Base-by-base conservation (phyloP, 92 coral and sea anemone species). In the Hydrozoanthus gracilis region DNA sequence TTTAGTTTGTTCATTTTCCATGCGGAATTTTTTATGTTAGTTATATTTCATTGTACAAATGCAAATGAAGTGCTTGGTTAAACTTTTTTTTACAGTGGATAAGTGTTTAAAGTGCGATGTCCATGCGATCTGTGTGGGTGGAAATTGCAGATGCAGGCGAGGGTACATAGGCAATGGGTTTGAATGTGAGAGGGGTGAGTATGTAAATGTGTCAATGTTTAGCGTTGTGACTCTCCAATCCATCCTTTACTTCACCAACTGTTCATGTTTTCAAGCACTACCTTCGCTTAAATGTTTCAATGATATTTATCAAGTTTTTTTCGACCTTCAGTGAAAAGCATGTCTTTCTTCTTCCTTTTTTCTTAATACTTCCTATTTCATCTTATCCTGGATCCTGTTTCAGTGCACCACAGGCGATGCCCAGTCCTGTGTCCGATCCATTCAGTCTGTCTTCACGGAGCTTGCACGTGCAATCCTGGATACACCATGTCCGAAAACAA, bases 131-230 rank as follows among this genome's bases (percentile, higher is more conserved):
- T 97, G 99, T 47, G 71, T 92, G 14, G 87, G 89, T 11, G 99
- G 99, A 14, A 90, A 78, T 44, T 97, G 99, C 87, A 94, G 71
- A 67, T 97, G 99, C 77, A 82, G 86, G 66, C 73, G 86, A 12
- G 99, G 98, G 8, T 95, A 95, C 89, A 82, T 93, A 16, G 99
- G 99, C 55, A 97, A 98, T 46, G 99, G 99, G 8, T 97, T 92
- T 84, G 92, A 97, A 73, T 97, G 99, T 51, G 83, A 92, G 74
- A 92, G 92, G 93, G 97, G 99, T 95, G 27, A 58, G 84, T 76
- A 27, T 8, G 44, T 27, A 27, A 27, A 27, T 27, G 39, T 27
- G 0, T 27, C 39, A 27, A 27, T 27, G 2, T 27, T 27, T 27
- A 27, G 39, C 39, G 39, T 27, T 27, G 2, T 27, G 39, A 27